Percentiles rank a stretch among this genome's conserved stretches.
phyloP scores from a whole-genome alignment of 64 coral and sea anemone species.

The Cladopsammia gracilis region DNA sequence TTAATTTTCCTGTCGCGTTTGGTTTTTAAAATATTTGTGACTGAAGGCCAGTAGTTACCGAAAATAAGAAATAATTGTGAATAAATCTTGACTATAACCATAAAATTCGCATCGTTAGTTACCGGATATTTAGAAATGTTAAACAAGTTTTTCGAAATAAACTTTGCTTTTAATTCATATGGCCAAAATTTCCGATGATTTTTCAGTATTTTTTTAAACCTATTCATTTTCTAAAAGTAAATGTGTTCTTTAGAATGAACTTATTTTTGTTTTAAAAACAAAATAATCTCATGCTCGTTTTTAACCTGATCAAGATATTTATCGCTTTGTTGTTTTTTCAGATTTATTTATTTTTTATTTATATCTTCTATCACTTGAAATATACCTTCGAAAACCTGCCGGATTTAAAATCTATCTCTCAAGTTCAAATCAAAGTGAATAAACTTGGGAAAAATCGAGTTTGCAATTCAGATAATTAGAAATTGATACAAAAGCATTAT shows the following conservation, averaged over 20 bases:
- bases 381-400: too few relatives aligned
- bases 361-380: too few relatives aligned
- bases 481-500: too few relatives aligned
- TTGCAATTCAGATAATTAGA: too few relatives aligned
- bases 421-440: too few relatives aligned
- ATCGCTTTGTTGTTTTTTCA: neutral
- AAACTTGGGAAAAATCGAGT: too few relatives aligned
- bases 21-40: conserved; percentile 23
- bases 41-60: neutral
- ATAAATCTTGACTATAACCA: conserved; percentile 16
- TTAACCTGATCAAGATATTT: neutral
- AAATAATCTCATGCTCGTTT: neutral
- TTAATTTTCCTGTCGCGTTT: conserved; percentile 7
- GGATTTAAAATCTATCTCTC: too few relatives aligned
- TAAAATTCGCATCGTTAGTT: neutral
- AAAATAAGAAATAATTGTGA: neutral
- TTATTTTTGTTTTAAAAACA: neutral
- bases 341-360: neutral
- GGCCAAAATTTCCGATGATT: neutral
- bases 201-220: neutral
- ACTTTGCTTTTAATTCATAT: too few relatives aligned
- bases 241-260: too few relatives aligned
- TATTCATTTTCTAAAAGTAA: neutral
- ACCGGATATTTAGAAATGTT: neutral
- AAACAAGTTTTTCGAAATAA: too few relatives aligned